Evolutionary conservation across 1,140 invertebrate genomes (phyloP).

Genomic region (Nomia melanderi): DNA sequence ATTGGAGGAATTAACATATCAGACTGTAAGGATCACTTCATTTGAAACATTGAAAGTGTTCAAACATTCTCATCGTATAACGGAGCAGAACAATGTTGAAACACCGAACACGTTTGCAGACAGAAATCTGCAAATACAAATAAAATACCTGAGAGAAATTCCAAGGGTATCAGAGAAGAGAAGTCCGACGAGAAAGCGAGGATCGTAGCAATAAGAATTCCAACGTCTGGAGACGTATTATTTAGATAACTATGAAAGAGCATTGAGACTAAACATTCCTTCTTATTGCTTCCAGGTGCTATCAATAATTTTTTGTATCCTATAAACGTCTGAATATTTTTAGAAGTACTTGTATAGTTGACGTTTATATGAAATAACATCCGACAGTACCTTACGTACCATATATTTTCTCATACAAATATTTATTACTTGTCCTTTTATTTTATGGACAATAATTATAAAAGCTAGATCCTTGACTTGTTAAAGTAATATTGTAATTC

Average conservation of each 20-base stretch:
- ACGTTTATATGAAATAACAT: neutral
- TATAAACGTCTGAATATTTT: neutral
- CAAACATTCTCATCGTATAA: neutral
- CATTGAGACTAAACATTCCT: neutral
- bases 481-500: too few relatives aligned
- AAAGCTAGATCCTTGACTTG: too few relatives aligned
- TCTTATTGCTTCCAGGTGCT: neutral
- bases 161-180: constrained; percentile 51
- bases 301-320: neutral
- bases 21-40: too few relatives aligned
- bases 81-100: neutral
- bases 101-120: neutral
- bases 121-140: constrained; percentile 9
- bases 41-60: neutral
- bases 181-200: constrained; percentile 67
- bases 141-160: constrained; percentile 65
- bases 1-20: too few relatives aligned
- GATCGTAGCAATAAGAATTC: constrained; percentile 59
- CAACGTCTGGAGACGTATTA: constrained; percentile 44
- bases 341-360: neutral
- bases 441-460: too few relatives aligned
- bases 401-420: too few relatives aligned
- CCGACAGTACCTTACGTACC: too few relatives aligned
- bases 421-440: too few relatives aligned
- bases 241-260: neutral